phyloP scores from a whole-genome alignment of 2,797 vertebrate genomes.

The Mus minutoides region DNA sequence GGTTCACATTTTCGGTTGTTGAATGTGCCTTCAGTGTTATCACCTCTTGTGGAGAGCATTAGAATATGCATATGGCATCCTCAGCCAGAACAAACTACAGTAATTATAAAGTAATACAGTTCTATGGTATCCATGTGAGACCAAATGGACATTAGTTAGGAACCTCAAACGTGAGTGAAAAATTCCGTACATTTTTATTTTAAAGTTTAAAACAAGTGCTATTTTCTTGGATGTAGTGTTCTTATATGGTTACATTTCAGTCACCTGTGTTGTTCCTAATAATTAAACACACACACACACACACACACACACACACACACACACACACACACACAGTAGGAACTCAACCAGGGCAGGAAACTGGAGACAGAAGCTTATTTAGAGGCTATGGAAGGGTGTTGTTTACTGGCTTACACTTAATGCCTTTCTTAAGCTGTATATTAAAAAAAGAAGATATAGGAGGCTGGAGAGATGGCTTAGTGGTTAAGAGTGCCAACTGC shows the following conservation, averaged over 20 bases:
- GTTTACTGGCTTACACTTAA: too few relatives aligned
- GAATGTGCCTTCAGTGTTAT: not conserved
- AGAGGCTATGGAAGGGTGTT: too few relatives aligned
- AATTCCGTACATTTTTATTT: slow-evolving; percentile 7
- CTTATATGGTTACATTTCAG: slow-evolving; percentile 12
- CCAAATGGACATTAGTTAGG: slow-evolving; percentile 20
- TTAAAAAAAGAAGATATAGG: too few relatives aligned
- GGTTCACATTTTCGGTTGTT: not conserved
- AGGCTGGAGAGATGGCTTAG: too few relatives aligned
- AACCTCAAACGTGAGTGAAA: slow-evolving; percentile 14
- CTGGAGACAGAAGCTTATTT: too few relatives aligned
- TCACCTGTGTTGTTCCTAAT: not conserved
- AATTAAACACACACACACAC: too few relatives aligned
- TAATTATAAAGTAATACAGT: slow-evolving; percentile 1
- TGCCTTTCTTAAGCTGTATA: too few relatives aligned
- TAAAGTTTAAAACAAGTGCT: not conserved
- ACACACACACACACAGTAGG: too few relatives aligned
- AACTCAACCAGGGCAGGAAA: too few relatives aligned
- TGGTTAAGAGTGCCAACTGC: too few relatives aligned
- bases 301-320: too few relatives aligned
- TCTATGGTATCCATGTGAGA: slow-evolving; percentile 45
- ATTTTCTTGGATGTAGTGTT: slow-evolving; percentile 19
- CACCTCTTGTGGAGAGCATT: not conserved
- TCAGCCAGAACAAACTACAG: not conserved
- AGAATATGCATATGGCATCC: not conserved